These are phyloP conservation scores for Poeciliopsis gracilis DNA, from an alignment of 2,797 vertebrate genomes.

Conservation along the genomic window DNA sequence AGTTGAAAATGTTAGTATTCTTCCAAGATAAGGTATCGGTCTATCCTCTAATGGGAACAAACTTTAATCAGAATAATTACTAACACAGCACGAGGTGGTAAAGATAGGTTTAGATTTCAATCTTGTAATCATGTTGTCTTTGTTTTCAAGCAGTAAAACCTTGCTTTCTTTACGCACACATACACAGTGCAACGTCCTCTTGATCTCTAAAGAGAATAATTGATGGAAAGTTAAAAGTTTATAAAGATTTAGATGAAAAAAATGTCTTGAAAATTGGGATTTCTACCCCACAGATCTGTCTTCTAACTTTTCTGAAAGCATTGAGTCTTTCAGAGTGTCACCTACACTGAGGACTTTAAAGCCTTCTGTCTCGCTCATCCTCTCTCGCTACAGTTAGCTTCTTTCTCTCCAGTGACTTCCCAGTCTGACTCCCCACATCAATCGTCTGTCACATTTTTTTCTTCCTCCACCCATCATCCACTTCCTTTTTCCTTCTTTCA, in stretches of 20 bases:
- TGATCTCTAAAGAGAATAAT: neutral
- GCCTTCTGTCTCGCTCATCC: neutral
- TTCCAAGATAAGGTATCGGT: neutral
- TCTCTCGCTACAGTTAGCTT: neutral
- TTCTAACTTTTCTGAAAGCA: neutral
- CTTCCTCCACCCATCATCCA: neutral
- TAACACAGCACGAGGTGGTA: neutral
- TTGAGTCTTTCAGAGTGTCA: conserved; percentile 12
- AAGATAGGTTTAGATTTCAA: neutral
- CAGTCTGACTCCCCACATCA: conserved; percentile 13
- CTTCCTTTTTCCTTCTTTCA: neutral
- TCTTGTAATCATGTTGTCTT: neutral
- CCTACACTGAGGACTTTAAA: conserved; percentile 7
- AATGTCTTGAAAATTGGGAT: neutral
- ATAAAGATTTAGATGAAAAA: neutral
- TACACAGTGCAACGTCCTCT: neutral
- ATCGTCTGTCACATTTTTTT: neutral
- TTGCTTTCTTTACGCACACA: neutral
- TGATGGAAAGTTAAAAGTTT: neutral
- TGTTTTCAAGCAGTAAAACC: neutral
- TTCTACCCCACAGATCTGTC: neutral
- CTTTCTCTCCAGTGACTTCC: conserved; percentile 6
- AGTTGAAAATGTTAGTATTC: neutral
- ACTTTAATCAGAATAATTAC: neutral
- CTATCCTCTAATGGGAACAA: neutral